phyloP scores from a whole-genome alignment of 2,797 vertebrate species.

The Cichlasoma orientale region DNA sequence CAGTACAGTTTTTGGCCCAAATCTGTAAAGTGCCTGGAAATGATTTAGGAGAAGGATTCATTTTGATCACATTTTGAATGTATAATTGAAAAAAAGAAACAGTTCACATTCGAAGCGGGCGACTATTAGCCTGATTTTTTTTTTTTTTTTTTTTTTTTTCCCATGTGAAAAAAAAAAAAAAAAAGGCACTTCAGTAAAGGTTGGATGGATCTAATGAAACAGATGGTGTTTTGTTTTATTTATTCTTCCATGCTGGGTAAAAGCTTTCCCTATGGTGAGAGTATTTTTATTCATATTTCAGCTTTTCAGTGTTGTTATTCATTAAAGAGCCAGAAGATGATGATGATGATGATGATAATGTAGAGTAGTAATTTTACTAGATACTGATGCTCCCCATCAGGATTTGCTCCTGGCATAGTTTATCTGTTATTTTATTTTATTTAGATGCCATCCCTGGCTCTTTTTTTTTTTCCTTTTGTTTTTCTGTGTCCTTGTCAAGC shows the following conservation, averaged over 20 bases:
- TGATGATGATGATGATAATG: conserved; percentile 18
- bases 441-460: background rate
- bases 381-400: conserved; percentile 28
- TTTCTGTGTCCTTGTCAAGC: background rate
- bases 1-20: conserved; percentile 48
- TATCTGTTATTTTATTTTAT: conserved; percentile 22
- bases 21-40: conserved; percentile 71
- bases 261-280: conserved; percentile 81
- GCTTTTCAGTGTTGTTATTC: conserved; percentile 66
- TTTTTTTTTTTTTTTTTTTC: conserved; percentile 7
- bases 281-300: conserved; percentile 69
- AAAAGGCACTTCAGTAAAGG: conserved; percentile 75
- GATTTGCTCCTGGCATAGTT: conserved; percentile 33
- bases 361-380: conserved; percentile 30
- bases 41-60: conserved; percentile 44
- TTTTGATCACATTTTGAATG: conserved; percentile 71
- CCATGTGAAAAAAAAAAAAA: conserved; percentile 33
- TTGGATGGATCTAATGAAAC: conserved; percentile 65
- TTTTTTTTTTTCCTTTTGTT: background rate
- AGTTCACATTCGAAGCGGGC: conserved; percentile 23
- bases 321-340: conserved; percentile 68
- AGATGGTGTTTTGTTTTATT: conserved; percentile 68
- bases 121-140: conserved; percentile 28
- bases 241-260: conserved; percentile 78
- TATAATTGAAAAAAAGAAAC: conserved; percentile 54